Percentiles rank a stretch among this genome's conserved stretches.
Evolutionary conservation across 2,113 vertebrate genomes (phyloP).

Genomic region (Thinocorus orbignyianus): DNA sequence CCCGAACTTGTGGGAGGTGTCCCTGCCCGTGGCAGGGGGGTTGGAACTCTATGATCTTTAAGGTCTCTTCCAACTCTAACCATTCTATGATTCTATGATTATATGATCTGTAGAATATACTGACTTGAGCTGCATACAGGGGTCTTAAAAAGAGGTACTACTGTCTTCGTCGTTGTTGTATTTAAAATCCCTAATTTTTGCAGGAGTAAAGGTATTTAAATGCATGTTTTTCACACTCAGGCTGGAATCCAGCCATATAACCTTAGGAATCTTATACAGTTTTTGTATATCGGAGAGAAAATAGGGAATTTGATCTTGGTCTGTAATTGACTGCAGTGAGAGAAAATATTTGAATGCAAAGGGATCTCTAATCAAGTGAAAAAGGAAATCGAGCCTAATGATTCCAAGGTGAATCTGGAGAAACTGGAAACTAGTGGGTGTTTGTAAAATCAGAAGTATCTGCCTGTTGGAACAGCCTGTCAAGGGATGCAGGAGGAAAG

Average conservation of each 20-base stretch:
- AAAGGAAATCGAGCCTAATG: neutral
- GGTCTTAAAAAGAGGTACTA: neutral
- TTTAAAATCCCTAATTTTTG: neutral
- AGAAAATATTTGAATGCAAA: neutral
- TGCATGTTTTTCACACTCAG: neutral
- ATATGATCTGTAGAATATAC: neutral
- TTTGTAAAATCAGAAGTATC: neutral
- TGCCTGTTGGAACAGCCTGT: neutral
- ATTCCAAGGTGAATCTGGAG: neutral
- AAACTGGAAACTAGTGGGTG: neutral
- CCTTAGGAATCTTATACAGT: neutral
- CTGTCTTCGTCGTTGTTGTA: neutral
- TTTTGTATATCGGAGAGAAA: neutral
- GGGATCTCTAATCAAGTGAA: neutral
- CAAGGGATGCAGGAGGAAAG: neutral
- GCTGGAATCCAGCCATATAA: neutral
- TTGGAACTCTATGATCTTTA: too few species aligned
- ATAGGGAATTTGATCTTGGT: neutral
- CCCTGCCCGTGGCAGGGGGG: too few species aligned
- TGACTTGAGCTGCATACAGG: neutral
- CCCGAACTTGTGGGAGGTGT: too few species aligned
- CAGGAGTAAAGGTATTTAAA: neutral
- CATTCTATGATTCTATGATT: too few species aligned
- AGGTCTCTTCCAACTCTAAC: too few species aligned
- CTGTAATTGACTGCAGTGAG: neutral